phyloP scores from a whole-genome alignment of 2,888 invertebrate genomes.

The Polydesmus complanatus region DNA sequence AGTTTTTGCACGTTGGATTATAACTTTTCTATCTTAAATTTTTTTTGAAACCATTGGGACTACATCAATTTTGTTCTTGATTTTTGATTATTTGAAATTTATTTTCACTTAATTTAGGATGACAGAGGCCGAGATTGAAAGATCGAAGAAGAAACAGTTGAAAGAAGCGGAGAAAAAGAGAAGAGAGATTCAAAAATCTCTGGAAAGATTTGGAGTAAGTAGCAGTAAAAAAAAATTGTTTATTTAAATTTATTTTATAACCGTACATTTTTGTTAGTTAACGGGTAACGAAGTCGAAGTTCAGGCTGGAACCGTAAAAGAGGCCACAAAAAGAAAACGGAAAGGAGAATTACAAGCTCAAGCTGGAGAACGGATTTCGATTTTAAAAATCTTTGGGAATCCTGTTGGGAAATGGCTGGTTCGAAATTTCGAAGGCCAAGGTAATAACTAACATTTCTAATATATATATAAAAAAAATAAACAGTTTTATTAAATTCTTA shows the following conservation, averaged over 20 bases:
- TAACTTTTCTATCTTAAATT: not conserved
- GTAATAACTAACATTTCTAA: not conserved
- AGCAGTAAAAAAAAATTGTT: not conserved
- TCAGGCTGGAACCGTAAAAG: constrained; percentile 7
- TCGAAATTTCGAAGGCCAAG: constrained; percentile 12
- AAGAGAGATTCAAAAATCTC: constrained; percentile 4
- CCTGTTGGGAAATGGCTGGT: constrained; percentile 17
- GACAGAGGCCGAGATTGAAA: not conserved
- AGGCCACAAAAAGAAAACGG: constrained; percentile 2
- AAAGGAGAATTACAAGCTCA: constrained; percentile 1
- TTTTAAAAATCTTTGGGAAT: constrained; percentile 11
- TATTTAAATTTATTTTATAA: not conserved
- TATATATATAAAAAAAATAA: not conserved
- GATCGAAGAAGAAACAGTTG: constrained; percentile 1
- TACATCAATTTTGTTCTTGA: not conserved
- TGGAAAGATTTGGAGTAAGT: not conserved
- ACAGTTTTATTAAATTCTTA: not conserved
- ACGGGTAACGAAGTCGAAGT: constrained; percentile 6
- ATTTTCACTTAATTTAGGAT: not conserved
- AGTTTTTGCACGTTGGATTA: not conserved
- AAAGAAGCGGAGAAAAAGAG: constrained; percentile 11
- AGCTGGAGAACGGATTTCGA: constrained; percentile 8
- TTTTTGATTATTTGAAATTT: not conserved
- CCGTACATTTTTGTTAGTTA: constrained; percentile 5
- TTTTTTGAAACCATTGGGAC: not conserved